A percentile compares a stretch with the other conserved stretches of the same genome.
Conservation (phyloP, 2,113 vertebrate species). For the Stegastes partitus region DNA sequence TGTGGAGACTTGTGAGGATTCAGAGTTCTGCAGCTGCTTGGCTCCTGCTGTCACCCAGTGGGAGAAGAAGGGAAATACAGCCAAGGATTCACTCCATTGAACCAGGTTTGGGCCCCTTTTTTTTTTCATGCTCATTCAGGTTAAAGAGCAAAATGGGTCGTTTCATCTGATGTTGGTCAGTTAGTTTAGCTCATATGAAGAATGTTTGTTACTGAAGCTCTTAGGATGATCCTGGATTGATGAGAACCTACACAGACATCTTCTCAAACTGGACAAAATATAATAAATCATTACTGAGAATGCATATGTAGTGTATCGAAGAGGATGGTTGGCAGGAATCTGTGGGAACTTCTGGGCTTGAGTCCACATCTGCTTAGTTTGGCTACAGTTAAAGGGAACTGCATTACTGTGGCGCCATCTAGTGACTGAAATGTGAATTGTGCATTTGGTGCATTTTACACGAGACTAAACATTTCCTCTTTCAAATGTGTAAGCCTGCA, state of each 20-base stretch:
- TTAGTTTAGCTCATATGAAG: too few species aligned
- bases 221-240: too few species aligned
- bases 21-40: background rate
- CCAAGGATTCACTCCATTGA: background rate
- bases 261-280: background rate
- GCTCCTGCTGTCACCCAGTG: conserved; percentile 59
- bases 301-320: background rate
- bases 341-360: background rate
- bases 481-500: too few species aligned
- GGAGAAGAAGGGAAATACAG: background rate
- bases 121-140: background rate
- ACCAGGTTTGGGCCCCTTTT: background rate
- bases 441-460: background rate
- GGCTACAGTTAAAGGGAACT: background rate
- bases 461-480: too few species aligned
- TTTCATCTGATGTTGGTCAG: background rate
- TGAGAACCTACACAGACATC: too few species aligned
- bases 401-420: conserved; percentile 56
- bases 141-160: background rate
- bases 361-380: conserved; percentile 12
- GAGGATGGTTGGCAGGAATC: background rate
- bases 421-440: conserved; percentile 16
- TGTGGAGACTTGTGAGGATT: background rate
- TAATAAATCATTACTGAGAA: too few species aligned
- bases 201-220: too few species aligned